Base-by-base conservation (phyloP, 1,140 invertebrate genomes). In the Propsilocerus akamusi region DNA sequence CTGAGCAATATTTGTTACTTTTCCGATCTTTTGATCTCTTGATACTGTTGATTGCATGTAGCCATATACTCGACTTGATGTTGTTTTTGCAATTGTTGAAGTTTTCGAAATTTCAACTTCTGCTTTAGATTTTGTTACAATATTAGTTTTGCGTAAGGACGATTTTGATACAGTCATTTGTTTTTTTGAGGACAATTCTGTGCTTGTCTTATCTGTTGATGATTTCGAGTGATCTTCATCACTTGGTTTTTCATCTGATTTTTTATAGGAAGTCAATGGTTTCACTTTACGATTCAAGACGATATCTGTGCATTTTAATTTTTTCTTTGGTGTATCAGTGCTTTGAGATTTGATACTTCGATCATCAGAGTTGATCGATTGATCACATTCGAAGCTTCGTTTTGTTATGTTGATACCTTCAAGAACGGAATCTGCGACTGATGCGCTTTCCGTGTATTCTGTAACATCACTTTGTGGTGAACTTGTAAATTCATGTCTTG, bases 31-130 rank as follows among this genome's bases (percentile, higher is more conserved):
- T 56, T 68, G 60, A 58, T 68, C 63, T 54, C 68, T 53, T 3
- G 68, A 69, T 10, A 69, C 41, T 26, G 69, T 70, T 1, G 68
- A 68, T 49, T 66, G 63, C 68, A 70, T 69, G 51, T 69, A 70
- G 3, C 67, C 65, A 53, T 62, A 57, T 3, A 60, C 47, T 30
- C 56, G 32, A 4, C 25, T 14, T 20, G 24, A 32, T n/a, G 26
- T 32, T 51, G 32, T 51, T 7, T 5, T 32, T 46, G 4, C n/a
- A 37, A 14, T 25, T 22, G 22, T 49, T 37, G 28, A 26, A 5
- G n/a, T 37, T 37, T 26, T 32, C 6, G 26, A 30, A n/a, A 47
- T 6, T 25, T 47, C 46, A 2, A 26, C 23, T 17, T 47, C 46
- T 4, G 10, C 26, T 11, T 47, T 12, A 4, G 20, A 12, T 26